These are phyloP conservation scores for Ectropis grisescens DNA, from an alignment of 1,140 invertebrate species.

Conservation along the genomic window DNA sequence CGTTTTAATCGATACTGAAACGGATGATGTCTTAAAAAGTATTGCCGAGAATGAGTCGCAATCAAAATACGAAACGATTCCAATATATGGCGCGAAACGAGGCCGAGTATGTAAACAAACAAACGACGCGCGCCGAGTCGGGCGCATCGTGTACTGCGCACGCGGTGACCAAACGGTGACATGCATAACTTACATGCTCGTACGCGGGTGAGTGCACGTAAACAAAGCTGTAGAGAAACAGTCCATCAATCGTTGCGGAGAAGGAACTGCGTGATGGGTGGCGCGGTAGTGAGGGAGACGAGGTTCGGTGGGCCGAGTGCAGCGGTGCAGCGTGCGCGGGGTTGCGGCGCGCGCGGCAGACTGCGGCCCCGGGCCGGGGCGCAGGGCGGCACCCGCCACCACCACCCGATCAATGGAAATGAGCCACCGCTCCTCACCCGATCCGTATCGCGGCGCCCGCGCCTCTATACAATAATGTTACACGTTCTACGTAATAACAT, in stretches of 20 bases:
- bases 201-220: conserved; percentile 23
- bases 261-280: conserved; percentile 9
- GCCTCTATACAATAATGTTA: too few species aligned
- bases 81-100: background rate
- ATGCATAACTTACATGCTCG: conserved; percentile 44
- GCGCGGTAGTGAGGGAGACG: background rate
- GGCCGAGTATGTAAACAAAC: conserved; percentile 37
- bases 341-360: conserved; percentile 48
- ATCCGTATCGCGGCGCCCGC: background rate
- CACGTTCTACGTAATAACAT: too few species aligned
- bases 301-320: conserved; percentile 19
- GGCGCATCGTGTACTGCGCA: conserved; percentile 32
- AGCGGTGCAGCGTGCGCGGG: conserved; percentile 53
- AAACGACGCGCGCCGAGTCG: conserved; percentile 29
- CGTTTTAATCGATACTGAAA: conserved; percentile 6
- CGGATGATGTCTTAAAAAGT: background rate
- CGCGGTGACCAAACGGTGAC: too few species aligned
- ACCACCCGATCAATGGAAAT: conserved; percentile 58
- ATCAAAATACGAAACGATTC: conserved; percentile 2
- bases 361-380: conserved; percentile 34
- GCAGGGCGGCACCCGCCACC: conserved; percentile 30
- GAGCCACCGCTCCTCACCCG: conserved; percentile 17
- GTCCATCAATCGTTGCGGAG: conserved; percentile 14
- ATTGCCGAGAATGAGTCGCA: too few species aligned
- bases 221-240: conserved; percentile 27